Evolutionary conservation across 1,140 invertebrate species (phyloP), one percentile per base, ranked within the genome.

Genomic region (Charaxes varanes): DNA sequence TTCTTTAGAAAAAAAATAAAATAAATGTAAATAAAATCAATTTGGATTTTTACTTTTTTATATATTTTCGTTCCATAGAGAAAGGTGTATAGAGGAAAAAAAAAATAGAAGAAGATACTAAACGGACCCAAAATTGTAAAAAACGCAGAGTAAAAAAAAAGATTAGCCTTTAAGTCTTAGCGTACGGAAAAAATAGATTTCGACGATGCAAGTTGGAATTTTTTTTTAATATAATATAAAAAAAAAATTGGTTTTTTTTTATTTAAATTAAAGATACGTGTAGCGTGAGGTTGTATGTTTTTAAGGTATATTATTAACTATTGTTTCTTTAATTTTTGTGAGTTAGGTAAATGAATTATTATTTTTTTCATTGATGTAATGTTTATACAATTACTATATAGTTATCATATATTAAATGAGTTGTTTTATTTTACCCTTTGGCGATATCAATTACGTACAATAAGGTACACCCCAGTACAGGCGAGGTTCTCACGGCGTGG

Each of bases 321-420:
- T 62, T 57, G 44, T 45, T 53, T 56, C 42, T 34, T 55, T 53
- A 46, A 47, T 45, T 47, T 67, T 72, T 68, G 66, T 70, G 63
- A 70, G 55, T 73, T 80, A 78, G 66, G 70, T 76, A 78, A 78
- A 78, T 78, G 59, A 74, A 76, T 76, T 74, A n/a, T n/a, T n/a
- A 70, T 74, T 74, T 79, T 76, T 74, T 65, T 66, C 69, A 65
- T 78, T 59, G 51, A 74, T 78, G 66, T 78, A 71, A 68, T 70
- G 73, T 81, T 78, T 81, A 77, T 78, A 80, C 74, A 81, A 62
- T 69, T 80, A 77, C 71, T 81, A 78, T 76, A 81, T 81, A 81
- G 77, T 81, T 81, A 81, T 76, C 73, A 78, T 80, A 79, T 80
- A 80, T 77, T 77, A 68, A 58, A 68, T 42, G 57, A 46, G 59